Percentiles rank a stretch among this genome's conserved stretches.
Conservation (phyloP, 92 coral and sea anemone species). For the Desmophyllum pertusum region DNA sequence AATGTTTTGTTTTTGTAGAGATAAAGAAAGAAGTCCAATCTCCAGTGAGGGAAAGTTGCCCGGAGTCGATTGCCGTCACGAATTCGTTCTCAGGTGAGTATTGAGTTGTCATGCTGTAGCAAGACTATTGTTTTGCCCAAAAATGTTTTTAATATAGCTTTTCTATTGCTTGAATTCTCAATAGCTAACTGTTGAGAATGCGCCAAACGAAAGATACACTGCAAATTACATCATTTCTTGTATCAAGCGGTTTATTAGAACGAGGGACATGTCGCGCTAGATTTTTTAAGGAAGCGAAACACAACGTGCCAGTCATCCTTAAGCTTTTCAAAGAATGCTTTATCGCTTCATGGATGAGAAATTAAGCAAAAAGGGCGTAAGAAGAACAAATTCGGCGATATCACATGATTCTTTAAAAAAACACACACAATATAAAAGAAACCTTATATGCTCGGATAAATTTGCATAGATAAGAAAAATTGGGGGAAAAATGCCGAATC, state of each 20-base stretch:
- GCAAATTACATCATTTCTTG: constrained; percentile 13
- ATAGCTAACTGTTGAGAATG: background rate
- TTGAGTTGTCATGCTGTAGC: constrained; percentile 32
- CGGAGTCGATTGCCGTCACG: constrained; percentile 50
- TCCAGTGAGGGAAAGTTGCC: constrained; percentile 67
- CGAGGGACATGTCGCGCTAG: background rate
- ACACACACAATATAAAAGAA: constrained; percentile 11
- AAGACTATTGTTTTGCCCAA: background rate
- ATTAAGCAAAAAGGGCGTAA: constrained; percentile 67
- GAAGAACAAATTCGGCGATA: constrained; percentile 37
- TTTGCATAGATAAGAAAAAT: constrained; percentile 84
- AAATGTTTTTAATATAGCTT: constrained; percentile 23
- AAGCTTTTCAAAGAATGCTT: constrained; percentile 4
- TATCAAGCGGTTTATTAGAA: background rate
- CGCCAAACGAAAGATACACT: background rate
- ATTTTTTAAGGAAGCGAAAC: background rate
- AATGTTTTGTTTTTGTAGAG: constrained; percentile 58
- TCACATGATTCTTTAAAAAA: constrained; percentile 42
- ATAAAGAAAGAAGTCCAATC: constrained; percentile 77
- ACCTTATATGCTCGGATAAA: constrained; percentile 33
- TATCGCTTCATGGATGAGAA: constrained; percentile 26
- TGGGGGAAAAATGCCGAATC: constrained; percentile 27
- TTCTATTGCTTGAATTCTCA: constrained; percentile 47
- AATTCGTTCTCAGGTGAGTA: constrained; percentile 36
- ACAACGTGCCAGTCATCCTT: background rate